Evolutionary conservation across 2,888 invertebrate species (phyloP).

Genomic region (Drosophila mimica): DNA sequence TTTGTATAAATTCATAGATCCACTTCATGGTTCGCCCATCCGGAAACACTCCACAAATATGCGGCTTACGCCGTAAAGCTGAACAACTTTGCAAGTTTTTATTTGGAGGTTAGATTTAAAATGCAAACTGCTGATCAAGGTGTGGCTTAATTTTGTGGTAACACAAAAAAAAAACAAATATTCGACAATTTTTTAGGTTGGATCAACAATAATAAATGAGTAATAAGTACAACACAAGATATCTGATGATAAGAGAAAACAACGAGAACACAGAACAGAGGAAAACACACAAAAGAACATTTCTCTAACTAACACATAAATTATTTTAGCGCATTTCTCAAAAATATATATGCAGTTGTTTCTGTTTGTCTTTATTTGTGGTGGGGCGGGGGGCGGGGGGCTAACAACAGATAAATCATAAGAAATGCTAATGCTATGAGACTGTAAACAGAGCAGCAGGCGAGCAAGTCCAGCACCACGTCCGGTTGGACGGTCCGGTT

Average conservation of each 20-base stretch:
- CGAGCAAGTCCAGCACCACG: conserved; percentile 33
- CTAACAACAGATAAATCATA: conserved; percentile 65
- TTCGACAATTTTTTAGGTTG: conserved; percentile 25
- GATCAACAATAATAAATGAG: conserved; percentile 46
- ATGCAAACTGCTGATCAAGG: conserved; percentile 38
- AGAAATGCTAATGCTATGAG: conserved; percentile 63
- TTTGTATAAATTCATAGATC: neutral
- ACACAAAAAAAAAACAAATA: conserved; percentile 17
- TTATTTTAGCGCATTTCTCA: conserved; percentile 52
- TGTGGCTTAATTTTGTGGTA: conserved; percentile 33
- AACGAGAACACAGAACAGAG: conserved; percentile 43
- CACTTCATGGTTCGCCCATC: conserved; percentile 9
- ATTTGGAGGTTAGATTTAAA: conserved; percentile 31
- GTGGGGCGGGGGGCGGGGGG: neutral
- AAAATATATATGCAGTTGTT: conserved; percentile 34
- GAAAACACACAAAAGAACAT: conserved; percentile 59
- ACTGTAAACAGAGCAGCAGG: conserved; percentile 43
- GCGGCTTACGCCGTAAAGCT: conserved; percentile 18
- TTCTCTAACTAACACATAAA: conserved; percentile 73
- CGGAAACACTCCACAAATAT: conserved; percentile 37
- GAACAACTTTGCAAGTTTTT: neutral
- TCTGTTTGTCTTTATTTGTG: conserved; percentile 37
- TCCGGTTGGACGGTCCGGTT: conserved; percentile 1
- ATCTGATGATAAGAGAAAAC: conserved; percentile 58
- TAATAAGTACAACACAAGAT: conserved; percentile 37